These are phyloP conservation scores for Spheniscus humboldti DNA, from an alignment of 2,797 vertebrate species.

Conservation along the genomic window DNA sequence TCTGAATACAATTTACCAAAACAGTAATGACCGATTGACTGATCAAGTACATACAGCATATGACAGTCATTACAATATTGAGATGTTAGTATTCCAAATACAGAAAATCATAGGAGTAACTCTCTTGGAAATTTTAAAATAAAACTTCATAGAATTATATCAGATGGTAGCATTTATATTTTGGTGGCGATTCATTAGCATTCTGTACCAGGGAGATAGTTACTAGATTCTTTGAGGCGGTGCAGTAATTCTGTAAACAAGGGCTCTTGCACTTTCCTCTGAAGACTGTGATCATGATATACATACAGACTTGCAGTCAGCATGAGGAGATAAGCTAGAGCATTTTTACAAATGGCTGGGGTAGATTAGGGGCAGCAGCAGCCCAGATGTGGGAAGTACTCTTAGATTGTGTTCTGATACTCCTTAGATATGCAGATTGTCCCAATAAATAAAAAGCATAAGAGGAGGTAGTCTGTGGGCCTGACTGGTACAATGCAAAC, in stretches of 20 bases:
- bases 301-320: not conserved
- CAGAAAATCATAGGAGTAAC: not conserved
- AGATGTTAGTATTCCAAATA: not conserved
- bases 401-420: not conserved
- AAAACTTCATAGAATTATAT: not conserved
- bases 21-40: not conserved
- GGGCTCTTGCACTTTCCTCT: not conserved
- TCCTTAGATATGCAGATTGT: not conserved
- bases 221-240: not conserved
- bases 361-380: not conserved
- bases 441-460: not conserved
- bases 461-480: not conserved
- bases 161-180: not conserved
- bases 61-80: accelerated
- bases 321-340: not conserved
- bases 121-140: not conserved
- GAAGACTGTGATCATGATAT: not conserved
- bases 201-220: not conserved
- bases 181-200: not conserved
- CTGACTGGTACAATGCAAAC: not conserved
- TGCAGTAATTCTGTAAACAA: not conserved
- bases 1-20: not conserved
- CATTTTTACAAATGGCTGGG: not conserved
- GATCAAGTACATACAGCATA: no score
- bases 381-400: not conserved